Evolutionary conservation across 2,113 vertebrate species (phyloP).

Genomic region (Paratilapia polleni): DNA sequence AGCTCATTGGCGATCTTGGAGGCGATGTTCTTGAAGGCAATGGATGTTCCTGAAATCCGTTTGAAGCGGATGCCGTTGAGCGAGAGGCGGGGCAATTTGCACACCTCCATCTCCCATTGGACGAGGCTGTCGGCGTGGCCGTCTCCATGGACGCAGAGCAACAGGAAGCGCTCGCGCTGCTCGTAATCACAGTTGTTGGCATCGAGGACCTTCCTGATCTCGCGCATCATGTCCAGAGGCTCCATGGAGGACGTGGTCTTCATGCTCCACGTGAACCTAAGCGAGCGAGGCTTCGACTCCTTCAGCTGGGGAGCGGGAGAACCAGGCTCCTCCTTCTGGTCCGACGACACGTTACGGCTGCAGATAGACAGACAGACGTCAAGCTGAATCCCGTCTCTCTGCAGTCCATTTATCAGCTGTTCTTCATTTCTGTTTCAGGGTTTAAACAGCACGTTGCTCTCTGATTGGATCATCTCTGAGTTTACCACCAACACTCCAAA

Average conservation of each 20-base stretch:
- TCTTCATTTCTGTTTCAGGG: neutral
- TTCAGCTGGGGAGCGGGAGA: slow-evolving; percentile 30
- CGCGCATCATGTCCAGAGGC: slow-evolving; percentile 56
- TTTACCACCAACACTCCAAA: neutral
- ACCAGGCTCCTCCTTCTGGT: slow-evolving; percentile 34
- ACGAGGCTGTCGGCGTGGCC: slow-evolving; percentile 67
- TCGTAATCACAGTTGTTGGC: slow-evolving; percentile 57
- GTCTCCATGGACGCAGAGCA: slow-evolving; percentile 48
- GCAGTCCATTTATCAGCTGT: no score
- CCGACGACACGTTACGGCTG: slow-evolving; percentile 26
- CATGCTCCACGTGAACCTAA: slow-evolving; percentile 62
- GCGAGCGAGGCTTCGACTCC: slow-evolving; percentile 45
- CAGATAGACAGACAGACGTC: neutral
- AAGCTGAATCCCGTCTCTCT: no score
- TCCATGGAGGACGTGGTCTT: slow-evolving; percentile 62
- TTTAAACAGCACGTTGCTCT: neutral
- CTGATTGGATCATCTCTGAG: neutral
- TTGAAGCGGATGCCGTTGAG: slow-evolving; percentile 95
- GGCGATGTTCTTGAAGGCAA: slow-evolving; percentile 95
- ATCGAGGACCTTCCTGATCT: slow-evolving; percentile 54
- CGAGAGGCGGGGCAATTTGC: slow-evolving; percentile 90
- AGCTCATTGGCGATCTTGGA: slow-evolving; percentile 95
- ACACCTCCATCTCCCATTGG: slow-evolving; percentile 96
- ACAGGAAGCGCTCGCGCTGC: slow-evolving; percentile 48
- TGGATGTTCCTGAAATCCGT: slow-evolving; percentile 92